phyloP scores from a whole-genome alignment of 1,140 invertebrate species.

The Drosophila kohkoa region DNA sequence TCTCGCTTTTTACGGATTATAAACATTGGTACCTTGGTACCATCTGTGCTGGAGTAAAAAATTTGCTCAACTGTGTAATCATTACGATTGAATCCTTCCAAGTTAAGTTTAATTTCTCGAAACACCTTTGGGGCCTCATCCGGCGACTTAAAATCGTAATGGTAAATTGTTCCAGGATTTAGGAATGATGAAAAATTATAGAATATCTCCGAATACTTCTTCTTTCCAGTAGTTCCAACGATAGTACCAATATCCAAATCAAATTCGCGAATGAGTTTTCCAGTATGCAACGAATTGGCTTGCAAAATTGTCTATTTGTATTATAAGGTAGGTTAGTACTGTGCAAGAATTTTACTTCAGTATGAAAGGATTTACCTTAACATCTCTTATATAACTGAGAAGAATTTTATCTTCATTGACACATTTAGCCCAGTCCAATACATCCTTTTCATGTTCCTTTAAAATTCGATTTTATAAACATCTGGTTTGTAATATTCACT shows the following conservation, averaged over 20 bases:
- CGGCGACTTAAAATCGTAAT: conserved; percentile 91
- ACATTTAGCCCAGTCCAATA: conserved; percentile 94
- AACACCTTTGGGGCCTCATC: conserved; percentile 89
- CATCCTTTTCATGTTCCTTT: conserved; percentile 93
- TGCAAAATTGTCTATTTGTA: conserved; percentile 91
- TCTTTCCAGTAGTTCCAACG: conserved; percentile 93
- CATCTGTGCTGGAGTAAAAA: conserved; percentile 98
- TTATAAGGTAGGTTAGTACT: background rate
- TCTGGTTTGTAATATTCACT: background rate
- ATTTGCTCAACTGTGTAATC: conserved; percentile 95
- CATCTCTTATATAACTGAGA: conserved; percentile 96
- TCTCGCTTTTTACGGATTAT: conserved; percentile 93
- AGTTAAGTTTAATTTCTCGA: conserved; percentile 89
- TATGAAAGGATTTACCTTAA: conserved; percentile 90
- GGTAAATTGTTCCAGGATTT: conserved; percentile 94
- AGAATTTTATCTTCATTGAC: conserved; percentile 95
- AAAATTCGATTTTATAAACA: conserved; percentile 11
- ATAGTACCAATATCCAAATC: conserved; percentile 95
- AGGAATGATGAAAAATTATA: conserved; percentile 97
- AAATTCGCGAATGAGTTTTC: conserved; percentile 90
- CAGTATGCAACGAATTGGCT: conserved; percentile 91
- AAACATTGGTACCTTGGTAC: conserved; percentile 99
- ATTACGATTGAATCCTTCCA: conserved; percentile 93
- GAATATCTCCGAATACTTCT: conserved; percentile 95
- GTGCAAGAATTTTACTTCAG: background rate